phyloP scores from a whole-genome alignment of 2,797 vertebrate genomes.

The Periophthalmus magnuspinnatus region DNA sequence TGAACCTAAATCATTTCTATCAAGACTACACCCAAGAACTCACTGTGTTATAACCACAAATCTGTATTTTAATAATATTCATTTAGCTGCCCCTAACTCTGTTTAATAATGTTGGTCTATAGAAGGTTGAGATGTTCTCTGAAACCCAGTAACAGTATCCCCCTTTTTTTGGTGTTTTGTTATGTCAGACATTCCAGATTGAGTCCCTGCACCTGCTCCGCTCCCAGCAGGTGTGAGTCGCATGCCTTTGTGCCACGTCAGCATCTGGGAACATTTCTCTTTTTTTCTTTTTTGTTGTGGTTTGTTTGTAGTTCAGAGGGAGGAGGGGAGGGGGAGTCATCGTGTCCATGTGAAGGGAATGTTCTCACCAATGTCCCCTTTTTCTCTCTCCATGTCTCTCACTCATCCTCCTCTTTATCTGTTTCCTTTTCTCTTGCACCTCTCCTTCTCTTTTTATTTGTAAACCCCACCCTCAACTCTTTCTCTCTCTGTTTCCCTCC shows the following conservation, averaged over 20 bases:
- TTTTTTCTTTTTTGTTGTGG: conserved; percentile 42
- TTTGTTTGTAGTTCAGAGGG: conserved; percentile 57
- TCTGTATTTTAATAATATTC: too few species aligned
- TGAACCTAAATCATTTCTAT: too few species aligned
- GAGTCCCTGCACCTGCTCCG: conserved; percentile 9
- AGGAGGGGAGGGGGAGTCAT: conserved; percentile 1
- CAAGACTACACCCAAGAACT: too few species aligned
- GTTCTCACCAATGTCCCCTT: conserved; percentile 43
- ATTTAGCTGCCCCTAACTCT: too few species aligned
- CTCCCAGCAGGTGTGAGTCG: conserved; percentile 51
- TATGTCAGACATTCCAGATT: not conserved
- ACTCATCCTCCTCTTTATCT: too few species aligned
- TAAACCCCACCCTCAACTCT: conserved; percentile 27
- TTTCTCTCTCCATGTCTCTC: conserved; percentile 39
- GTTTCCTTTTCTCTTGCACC: too few species aligned
- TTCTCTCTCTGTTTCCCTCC: conserved; percentile 11
- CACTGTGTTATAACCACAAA: too few species aligned
- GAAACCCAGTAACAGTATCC: too few species aligned
- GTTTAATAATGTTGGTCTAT: too few species aligned
- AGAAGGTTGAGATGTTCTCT: too few species aligned
- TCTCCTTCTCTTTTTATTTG: not conserved
- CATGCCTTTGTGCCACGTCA: conserved; percentile 41
- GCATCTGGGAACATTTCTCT: conserved; percentile 44
- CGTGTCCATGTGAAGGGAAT: conserved; percentile 15
- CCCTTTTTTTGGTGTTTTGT: not conserved